Evolutionary conservation across 1,140 invertebrate species (phyloP).

Genomic region (Reticulitermes speratus): DNA sequence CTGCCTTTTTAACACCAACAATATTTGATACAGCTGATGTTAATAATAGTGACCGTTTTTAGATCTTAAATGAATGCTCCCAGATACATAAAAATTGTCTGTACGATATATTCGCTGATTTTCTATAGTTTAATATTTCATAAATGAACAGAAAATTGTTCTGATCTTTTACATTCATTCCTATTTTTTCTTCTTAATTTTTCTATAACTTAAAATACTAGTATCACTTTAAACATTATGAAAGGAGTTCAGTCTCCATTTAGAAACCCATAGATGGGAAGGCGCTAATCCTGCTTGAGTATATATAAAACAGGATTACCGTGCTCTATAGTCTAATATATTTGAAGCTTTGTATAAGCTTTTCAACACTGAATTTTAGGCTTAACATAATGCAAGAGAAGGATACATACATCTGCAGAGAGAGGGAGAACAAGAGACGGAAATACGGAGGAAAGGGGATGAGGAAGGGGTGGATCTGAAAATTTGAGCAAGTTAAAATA

Average conservation of each 20-base stretch:
- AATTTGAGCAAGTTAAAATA: not conserved
- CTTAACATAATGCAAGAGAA: not conserved
- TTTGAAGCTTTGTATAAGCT: slow-evolving; percentile 16
- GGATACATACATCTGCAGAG: not conserved
- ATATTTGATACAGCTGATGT: no score
- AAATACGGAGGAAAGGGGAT: not conserved
- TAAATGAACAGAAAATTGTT: no score
- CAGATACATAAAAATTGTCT: no score
- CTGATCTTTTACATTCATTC: no score
- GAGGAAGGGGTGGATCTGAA: not conserved
- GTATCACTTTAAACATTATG: not conserved
- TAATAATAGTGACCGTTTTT: no score
- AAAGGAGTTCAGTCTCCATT: not conserved
- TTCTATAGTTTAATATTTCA: no score
- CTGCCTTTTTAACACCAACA: no score
- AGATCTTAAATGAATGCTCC: no score
- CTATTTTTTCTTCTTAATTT: not conserved
- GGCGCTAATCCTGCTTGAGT: slow-evolving; percentile 12
- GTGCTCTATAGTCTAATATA: not conserved
- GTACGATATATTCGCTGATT: no score
- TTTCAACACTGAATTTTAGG: not conserved
- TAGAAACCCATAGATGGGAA: not conserved
- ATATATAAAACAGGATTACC: not conserved
- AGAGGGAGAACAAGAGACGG: not conserved
- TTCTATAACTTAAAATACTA: not conserved